Base-by-base conservation (phyloP, 2,797 vertebrate species). In the Centropyge bicolor region DNA sequence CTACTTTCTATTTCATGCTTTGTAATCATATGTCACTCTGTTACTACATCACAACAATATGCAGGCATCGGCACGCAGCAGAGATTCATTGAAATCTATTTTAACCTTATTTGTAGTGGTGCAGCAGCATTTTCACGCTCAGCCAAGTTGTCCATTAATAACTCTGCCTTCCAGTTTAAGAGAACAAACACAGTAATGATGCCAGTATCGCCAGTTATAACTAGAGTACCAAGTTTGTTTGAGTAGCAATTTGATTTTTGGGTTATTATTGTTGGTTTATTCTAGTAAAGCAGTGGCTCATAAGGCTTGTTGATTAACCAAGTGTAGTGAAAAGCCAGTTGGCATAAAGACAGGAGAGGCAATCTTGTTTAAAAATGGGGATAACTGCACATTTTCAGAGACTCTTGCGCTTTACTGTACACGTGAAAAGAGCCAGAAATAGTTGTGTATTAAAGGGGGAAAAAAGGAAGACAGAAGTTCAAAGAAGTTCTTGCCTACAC, bases 61-160 rank as follows among this genome's bases (percentile, higher is more conserved):
- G 51, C 72, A 80, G 48, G 52, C 73, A 19, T 43, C 72, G 67
- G 17, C 83, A 51, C 72, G 75, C 81, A 64, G 64, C n/a, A 51
- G 62, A 66, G 46, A 70, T 71, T 74, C 68, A 83, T 82, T 88
- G 59, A 80, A 88, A 86, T 82, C 55, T 45, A 20, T 77, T 70
- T 71, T 81, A 86, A 88, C 85, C 78, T 86, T 87, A 87, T 89
- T 89, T 86, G 85, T 83, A 73, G 77, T 78, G 63, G 40, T 4
- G 22, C 64, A 66, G 63, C 64, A 46, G 52, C 62, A 70, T 87
- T 85, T 80, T 81, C 27, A 61, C 45, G n/a, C 72, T 81, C 35
- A 76, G 86, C 74, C 81, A 89, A 84, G 78, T 84, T 88, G 57
- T 68, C 78, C 81, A 81, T 85, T 88, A 86, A 84, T 89, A 85